phyloP scores from a whole-genome alignment of 2,888 invertebrate genomes.

The Drosophila diplacantha region DNA sequence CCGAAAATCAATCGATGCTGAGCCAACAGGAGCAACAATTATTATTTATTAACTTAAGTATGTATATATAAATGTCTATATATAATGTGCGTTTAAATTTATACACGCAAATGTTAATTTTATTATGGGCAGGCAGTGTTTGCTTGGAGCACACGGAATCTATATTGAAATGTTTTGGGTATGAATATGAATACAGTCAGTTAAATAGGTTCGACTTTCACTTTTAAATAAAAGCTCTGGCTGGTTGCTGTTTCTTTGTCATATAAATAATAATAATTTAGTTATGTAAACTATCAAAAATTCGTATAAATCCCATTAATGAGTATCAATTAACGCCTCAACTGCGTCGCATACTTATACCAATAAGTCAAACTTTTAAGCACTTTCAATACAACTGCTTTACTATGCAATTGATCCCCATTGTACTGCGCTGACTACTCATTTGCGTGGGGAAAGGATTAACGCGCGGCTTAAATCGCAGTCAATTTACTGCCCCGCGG shows the following conservation, averaged over 20 bases:
- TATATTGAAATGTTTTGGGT: neutral
- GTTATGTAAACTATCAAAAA: neutral
- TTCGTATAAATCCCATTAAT: neutral
- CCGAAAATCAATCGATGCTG: constrained; percentile 20
- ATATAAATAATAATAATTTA: neutral
- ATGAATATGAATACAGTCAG: neutral
- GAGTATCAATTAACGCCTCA: neutral
- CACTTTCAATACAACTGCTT: neutral
- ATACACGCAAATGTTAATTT: constrained; percentile 56
- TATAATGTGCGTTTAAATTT: constrained; percentile 13
- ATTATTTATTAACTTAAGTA: constrained; percentile 33
- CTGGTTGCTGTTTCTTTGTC: no score
- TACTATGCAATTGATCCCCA: neutral
- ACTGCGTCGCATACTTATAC: neutral
- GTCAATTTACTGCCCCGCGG: constrained; percentile 66
- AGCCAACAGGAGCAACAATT: constrained; percentile 16
- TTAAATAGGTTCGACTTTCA: neutral
- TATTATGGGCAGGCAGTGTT: constrained; percentile 44
- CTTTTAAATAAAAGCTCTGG: neutral
- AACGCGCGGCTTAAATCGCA: constrained; percentile 60
- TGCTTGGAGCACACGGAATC: constrained; percentile 5
- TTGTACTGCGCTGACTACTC: neutral
- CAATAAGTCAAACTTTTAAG: neutral
- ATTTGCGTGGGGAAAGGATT: constrained; percentile 43
- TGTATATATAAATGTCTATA: no score